Percentiles rank a stretch among this genome's conserved stretches.
phyloP scores from a whole-genome alignment of 1,140 invertebrate genomes.

The Pseudobourletiella spinata region DNA sequence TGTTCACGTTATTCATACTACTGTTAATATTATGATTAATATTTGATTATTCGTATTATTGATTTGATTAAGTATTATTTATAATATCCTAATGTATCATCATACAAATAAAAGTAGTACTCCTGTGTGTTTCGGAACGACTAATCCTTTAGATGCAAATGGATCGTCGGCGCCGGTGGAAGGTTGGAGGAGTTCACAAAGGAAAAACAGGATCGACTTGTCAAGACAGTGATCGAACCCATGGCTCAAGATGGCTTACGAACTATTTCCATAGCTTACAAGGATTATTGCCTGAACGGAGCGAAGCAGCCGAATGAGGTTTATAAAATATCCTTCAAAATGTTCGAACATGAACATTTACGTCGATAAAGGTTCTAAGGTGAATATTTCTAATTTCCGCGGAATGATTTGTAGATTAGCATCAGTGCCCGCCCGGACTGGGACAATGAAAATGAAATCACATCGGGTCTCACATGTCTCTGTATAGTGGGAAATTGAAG shows the following conservation, averaged over 20 bases:
- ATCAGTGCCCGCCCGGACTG: conserved; percentile 47
- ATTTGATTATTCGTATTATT: too few relatives aligned
- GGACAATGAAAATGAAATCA: conserved; percentile 51
- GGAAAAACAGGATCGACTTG: conserved; percentile 45
- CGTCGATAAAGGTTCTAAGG: neutral
- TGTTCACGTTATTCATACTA: too few relatives aligned
- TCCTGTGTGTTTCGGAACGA: too few relatives aligned
- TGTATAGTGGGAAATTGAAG: conserved; percentile 56
- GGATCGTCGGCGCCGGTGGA: conserved; percentile 46
- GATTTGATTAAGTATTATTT: too few relatives aligned
- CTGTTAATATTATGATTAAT: too few relatives aligned
- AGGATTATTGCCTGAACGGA: conserved; percentile 44
- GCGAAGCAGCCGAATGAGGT: conserved; percentile 23
- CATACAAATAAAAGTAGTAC: too few relatives aligned
- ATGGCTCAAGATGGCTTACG: conserved; percentile 56
- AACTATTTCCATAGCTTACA: conserved; percentile 45
- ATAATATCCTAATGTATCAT: too few relatives aligned
- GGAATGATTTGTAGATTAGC: conserved; percentile 59
- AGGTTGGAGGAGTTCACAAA: conserved; percentile 42
- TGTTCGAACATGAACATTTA: neutral
- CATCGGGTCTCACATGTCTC: conserved; percentile 49
- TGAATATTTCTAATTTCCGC: too few relatives aligned
- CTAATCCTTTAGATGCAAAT: conserved; percentile 43
- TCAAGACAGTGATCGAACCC: conserved; percentile 52
- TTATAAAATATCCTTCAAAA: neutral